Base-by-base conservation (phyloP, 1,140 invertebrate genomes). In the Drosophila repleta region DNA sequence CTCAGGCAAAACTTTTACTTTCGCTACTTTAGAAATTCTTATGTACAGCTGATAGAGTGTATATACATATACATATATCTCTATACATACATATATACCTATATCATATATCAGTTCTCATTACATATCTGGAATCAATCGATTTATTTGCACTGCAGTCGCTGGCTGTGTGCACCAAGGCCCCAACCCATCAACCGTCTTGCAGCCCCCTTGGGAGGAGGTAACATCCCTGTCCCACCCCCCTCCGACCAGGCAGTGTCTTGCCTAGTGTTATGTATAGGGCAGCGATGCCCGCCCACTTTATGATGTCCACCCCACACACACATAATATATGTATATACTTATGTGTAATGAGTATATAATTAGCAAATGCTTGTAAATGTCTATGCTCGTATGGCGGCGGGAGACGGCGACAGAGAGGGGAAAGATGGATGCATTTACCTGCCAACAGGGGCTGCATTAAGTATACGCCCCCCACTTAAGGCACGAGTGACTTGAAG, bases 301-400 rank as follows among this genome's bases (percentile, higher is more conserved):
- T 45, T 20, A 45, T 11, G 43, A 20, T 11, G 18, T 45, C 43
- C 43, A 26, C n/a, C 15, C 7, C 39, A 18, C 15, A 46, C 18
- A 46, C 4, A 21, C 39, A 17, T 15, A 43, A 46, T 11, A 46
- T 21, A 46, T 13, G 7, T 4, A 43, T 21, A 46, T 46, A 11
- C 4, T 13, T 20, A 49, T 46, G 45, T 26, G 63, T 69, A 69
- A 63, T 69, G 26, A 69, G 66, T 55, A 69, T 41, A 69, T 69
- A 69, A 69, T 63, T 69, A 69, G 58, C 58, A 63, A 52, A 52
- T 61, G 46, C 24, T 17, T 45, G 64, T 37, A 11, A 21, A 13
- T 18, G n/a, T 8, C 39, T 53, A 26, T 65, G 18, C 29, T 13
- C 46, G 18, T 56, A 17, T 41, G 29, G 21, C 32, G 26, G 45